Conservation (phyloP, 92 coral and sea anemone species). For the Zoanthus sociatus region DNA sequence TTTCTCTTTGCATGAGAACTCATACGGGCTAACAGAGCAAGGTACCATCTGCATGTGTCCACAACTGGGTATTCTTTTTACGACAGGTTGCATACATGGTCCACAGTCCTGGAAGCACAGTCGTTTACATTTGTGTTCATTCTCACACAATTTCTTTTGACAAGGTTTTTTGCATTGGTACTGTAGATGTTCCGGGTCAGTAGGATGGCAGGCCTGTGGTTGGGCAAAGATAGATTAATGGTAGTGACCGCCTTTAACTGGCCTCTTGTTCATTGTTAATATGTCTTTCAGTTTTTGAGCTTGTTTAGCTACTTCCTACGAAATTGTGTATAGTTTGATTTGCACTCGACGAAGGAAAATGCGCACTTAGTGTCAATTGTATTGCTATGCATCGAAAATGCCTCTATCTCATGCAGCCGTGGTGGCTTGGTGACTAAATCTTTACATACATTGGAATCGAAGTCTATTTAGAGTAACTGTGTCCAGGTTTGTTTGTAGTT, state of each 20-base stretch:
- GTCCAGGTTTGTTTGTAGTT: too few relatives aligned
- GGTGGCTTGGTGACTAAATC: too few relatives aligned
- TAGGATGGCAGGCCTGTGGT: constrained; percentile 86
- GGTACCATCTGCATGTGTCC: constrained; percentile 78
- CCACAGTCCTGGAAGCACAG: constrained; percentile 80
- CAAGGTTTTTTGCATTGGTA: constrained; percentile 83
- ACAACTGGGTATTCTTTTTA: constrained; percentile 69
- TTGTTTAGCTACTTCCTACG: too few relatives aligned
- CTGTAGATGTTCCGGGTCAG: constrained; percentile 80
- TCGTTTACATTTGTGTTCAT: constrained; percentile 70
- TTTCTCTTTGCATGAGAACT: constrained; percentile 66
- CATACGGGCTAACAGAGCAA: constrained; percentile 65
- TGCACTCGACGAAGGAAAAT: too few relatives aligned
- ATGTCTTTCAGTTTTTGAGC: too few relatives aligned
- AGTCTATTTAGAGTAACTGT: too few relatives aligned
- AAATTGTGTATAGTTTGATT: too few relatives aligned
- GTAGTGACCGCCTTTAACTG: background rate
- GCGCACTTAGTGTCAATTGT: too few relatives aligned
- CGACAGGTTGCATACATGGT: constrained; percentile 59
- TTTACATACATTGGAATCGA: too few relatives aligned
- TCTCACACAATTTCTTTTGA: constrained; percentile 64
- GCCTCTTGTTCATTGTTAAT: too few relatives aligned
- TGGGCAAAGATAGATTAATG: background rate
- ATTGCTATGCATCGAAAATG: background rate
- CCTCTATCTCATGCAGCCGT: too few relatives aligned